These are phyloP conservation scores for Mycetomoellerius zeteki DNA, from an alignment of 1,140 invertebrate genomes.

Conservation along the genomic window DNA sequence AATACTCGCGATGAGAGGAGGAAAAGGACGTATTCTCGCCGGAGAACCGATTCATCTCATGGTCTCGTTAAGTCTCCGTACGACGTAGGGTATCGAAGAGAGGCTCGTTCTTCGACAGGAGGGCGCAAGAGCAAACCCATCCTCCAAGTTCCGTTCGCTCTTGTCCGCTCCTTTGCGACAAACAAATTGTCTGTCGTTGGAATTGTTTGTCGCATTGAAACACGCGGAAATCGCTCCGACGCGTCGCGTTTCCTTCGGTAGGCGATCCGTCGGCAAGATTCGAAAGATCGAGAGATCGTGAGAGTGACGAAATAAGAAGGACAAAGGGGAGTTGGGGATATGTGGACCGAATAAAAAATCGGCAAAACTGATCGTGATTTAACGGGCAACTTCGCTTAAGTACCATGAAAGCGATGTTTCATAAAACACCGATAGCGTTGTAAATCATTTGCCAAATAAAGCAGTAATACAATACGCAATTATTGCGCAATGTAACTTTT, in stretches of 20 bases:
- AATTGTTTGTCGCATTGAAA: slow-evolving; percentile 70
- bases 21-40: slow-evolving; percentile 66
- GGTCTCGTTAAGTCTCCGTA: slow-evolving; percentile 76
- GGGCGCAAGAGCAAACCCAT: slow-evolving; percentile 56
- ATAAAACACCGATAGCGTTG: slow-evolving; percentile 14
- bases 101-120: slow-evolving; percentile 24
- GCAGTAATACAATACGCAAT: neutral
- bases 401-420: slow-evolving; percentile 48
- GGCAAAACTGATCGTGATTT: slow-evolving; percentile 57
- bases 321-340: slow-evolving; percentile 53
- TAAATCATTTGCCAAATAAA: neutral
- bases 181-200: slow-evolving; percentile 74
- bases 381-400: slow-evolving; percentile 51
- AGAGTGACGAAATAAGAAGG: slow-evolving; percentile 56
- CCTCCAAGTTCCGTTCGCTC: slow-evolving; percentile 24
- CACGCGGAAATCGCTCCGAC: slow-evolving; percentile 68
- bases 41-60: slow-evolving; percentile 76
- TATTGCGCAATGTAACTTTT: neutral
- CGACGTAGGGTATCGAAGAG: slow-evolving; percentile 58
- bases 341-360: slow-evolving; percentile 58
- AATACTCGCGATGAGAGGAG: neutral
- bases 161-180: slow-evolving; percentile 60
- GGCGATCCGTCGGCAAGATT: slow-evolving; percentile 60
- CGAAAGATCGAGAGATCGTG: slow-evolving; percentile 52
- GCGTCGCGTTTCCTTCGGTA: slow-evolving; percentile 29